Evolutionary conservation across 1,140 invertebrate genomes (phyloP).

Genomic region (Antheraea pernyi): DNA sequence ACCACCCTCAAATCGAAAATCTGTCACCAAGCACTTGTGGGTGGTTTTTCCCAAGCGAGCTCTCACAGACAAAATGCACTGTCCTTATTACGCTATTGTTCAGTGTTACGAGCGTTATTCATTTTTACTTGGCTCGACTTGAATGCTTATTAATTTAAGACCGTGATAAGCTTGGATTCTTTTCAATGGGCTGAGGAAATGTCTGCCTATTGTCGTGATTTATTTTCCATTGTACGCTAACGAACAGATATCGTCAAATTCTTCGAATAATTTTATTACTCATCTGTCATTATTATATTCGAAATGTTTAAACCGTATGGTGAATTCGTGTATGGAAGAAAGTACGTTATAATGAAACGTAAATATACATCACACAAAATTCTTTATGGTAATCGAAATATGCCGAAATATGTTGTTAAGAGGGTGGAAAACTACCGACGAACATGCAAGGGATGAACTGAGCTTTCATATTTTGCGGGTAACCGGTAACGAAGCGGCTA

Average conservation of each 20-base stretch:
- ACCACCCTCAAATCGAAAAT: too few relatives aligned
- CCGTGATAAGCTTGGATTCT: slow-evolving; percentile 76
- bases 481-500: slow-evolving; percentile 59
- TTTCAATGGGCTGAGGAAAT: slow-evolving; percentile 71
- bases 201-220: slow-evolving; percentile 63
- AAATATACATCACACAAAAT: slow-evolving; percentile 69
- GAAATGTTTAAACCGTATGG: neutral
- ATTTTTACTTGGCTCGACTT: slow-evolving; percentile 78
- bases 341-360: slow-evolving; percentile 45
- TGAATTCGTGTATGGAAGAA: slow-evolving; percentile 15
- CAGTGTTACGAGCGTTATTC: slow-evolving; percentile 75
- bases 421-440: slow-evolving; percentile 68
- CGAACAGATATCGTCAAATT: neutral
- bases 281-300: neutral
- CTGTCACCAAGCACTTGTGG: too few relatives aligned
- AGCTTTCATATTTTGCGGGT: slow-evolving; percentile 72
- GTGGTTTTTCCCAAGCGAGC: slow-evolving; percentile 76
- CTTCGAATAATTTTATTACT: neutral
- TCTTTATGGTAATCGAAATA: slow-evolving; percentile 79
- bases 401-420: slow-evolving; percentile 77
- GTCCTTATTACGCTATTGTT: slow-evolving; percentile 76
- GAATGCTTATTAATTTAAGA: slow-evolving; percentile 79
- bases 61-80: slow-evolving; percentile 76
- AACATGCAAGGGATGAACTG: slow-evolving; percentile 72
- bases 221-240: slow-evolving; percentile 45